Percentiles rank a stretch among this genome's conserved stretches.
Conservation (phyloP, 1,140 invertebrate genomes). For the Euglossa dilemma region DNA sequence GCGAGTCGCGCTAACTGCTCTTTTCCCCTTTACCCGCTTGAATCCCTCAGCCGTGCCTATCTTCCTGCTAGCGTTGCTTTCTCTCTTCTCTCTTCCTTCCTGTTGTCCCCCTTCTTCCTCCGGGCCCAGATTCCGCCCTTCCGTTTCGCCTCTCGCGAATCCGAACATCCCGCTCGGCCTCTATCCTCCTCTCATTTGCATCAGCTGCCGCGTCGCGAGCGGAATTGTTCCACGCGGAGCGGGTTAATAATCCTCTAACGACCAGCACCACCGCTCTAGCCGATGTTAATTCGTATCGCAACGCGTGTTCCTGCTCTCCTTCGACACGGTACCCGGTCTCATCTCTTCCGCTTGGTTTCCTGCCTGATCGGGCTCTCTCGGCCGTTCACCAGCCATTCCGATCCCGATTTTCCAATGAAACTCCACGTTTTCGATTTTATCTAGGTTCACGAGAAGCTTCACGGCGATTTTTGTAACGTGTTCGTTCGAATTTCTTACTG, state of each 20-base stretch:
- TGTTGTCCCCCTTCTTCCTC: constrained; percentile 5
- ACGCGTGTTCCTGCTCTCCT: neutral
- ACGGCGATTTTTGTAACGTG: no score
- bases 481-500: no score
- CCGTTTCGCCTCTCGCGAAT: constrained; percentile 20
- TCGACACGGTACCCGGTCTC: neutral
- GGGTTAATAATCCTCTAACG: constrained; percentile 6
- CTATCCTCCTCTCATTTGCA: constrained; percentile 52
- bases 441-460: no score
- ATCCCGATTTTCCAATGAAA: no score
- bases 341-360: neutral
- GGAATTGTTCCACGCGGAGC: neutral
- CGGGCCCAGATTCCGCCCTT: neutral
- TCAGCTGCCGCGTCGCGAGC: constrained; percentile 22
- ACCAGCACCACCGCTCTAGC: neutral
- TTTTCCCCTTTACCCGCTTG: constrained; percentile 54
- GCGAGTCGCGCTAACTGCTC: constrained; percentile 61
- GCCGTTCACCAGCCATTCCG: no score
- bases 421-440: no score
- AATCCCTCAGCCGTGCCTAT: constrained; percentile 58
- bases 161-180: constrained; percentile 30
- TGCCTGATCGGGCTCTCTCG: neutral
- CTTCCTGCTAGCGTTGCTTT: constrained; percentile 54
- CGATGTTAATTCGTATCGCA: neutral
- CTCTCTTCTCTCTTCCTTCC: constrained; percentile 40